Conservation (phyloP, 2,113 vertebrate species). For the Poicephalus gulielmi region DNA sequence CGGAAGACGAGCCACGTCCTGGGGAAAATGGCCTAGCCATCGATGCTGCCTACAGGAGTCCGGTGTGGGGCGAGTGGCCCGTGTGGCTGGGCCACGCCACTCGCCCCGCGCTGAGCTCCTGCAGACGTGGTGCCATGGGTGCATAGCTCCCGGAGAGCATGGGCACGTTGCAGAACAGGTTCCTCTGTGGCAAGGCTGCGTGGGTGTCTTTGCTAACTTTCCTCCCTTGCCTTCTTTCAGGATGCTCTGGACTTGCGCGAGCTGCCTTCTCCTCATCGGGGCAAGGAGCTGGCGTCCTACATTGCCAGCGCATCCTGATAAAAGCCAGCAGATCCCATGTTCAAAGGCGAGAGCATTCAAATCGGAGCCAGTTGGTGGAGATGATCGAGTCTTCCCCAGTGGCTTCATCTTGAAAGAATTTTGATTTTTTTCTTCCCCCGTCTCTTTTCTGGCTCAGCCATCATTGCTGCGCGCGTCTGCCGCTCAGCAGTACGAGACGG, state of each 20-base stretch:
- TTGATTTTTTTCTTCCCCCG: background rate
- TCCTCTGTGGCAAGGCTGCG: background rate
- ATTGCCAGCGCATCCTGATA: background rate
- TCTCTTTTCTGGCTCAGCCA: conserved; percentile 9
- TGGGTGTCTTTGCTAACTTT: conserved; percentile 53
- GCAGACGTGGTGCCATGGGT: background rate
- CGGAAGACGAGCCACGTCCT: background rate
- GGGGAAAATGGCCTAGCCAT: background rate
- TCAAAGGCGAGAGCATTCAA: background rate
- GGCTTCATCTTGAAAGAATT: conserved; percentile 65
- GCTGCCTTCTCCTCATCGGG: background rate
- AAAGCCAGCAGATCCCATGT: background rate
- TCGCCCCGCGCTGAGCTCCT: accelerated
- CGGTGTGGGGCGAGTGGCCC: accelerated
- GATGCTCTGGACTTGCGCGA: background rate
- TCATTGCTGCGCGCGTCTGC: background rate
- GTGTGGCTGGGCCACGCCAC: accelerated
- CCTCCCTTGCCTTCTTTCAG: conserved; percentile 34
- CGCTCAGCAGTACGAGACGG: conserved; percentile 7
- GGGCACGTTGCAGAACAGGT: conserved; percentile 47
- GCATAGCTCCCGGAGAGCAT: background rate
- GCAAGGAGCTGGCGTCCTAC: background rate
- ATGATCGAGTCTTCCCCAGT: conserved; percentile 41
- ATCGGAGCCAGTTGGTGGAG: conserved; percentile 11
- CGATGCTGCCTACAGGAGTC: background rate